These are phyloP conservation scores for Betta splendens DNA, from an alignment of 2,797 vertebrate species.

Conservation along the genomic window DNA sequence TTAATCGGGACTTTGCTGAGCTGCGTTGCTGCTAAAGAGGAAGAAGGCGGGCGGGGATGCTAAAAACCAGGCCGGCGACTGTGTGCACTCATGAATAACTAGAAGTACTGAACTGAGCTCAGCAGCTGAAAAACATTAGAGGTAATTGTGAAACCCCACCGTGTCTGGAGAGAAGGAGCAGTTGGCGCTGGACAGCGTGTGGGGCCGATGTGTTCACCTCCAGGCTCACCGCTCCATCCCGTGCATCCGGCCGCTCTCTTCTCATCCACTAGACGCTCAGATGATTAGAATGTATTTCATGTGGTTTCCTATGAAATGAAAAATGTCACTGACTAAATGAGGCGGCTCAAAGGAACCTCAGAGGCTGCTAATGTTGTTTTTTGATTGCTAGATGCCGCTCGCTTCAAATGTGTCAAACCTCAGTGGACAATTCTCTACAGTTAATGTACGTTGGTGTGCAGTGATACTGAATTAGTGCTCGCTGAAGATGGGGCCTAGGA, in stretches of 20 bases:
- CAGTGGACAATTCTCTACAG: slow-evolving; percentile 4
- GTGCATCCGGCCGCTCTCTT: slow-evolving; percentile 14
- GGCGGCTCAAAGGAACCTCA: slow-evolving; percentile 36
- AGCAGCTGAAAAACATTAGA: not conserved
- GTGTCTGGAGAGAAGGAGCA: slow-evolving; percentile 25
- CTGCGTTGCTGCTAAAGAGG: slow-evolving; percentile 2
- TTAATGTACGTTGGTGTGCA: slow-evolving; percentile 43
- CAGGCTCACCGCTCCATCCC: slow-evolving; percentile 20
- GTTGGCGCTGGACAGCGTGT: slow-evolving; percentile 5
- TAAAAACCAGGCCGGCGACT: not conserved
- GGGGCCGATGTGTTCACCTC: slow-evolving; percentile 25
- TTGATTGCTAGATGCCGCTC: slow-evolving; percentile 21
- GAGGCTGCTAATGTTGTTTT: slow-evolving; percentile 39
- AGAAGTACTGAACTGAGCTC: slow-evolving; percentile 1
- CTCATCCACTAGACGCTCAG: slow-evolving; percentile 22
- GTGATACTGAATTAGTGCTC: slow-evolving; percentile 54
- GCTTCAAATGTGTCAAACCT: slow-evolving; percentile 33
- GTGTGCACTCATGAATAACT: slow-evolving; percentile 10
- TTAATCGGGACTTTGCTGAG: too few relatives aligned
- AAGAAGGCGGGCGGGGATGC: not conserved
- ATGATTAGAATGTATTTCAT: slow-evolving; percentile 34
- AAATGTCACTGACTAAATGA: slow-evolving; percentile 56
- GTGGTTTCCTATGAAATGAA: slow-evolving; percentile 32
- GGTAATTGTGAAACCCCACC: slow-evolving; percentile 20
- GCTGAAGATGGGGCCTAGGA: slow-evolving; percentile 55